Evolutionary conservation across 2,888 invertebrate genomes (phyloP).

Genomic region (Dryomyza anilis): DNA sequence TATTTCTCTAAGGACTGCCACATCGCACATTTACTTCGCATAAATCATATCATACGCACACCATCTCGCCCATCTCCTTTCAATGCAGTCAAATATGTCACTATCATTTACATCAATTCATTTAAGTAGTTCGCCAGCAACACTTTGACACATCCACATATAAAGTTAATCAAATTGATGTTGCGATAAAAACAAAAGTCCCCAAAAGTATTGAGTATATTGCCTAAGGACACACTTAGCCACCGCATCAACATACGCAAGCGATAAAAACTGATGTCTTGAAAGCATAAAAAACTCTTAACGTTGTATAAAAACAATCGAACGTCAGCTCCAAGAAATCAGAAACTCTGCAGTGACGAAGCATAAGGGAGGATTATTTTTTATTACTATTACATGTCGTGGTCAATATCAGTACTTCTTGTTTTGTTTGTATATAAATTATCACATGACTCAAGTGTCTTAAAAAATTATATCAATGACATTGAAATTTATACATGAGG

Average conservation of each 20-base stretch:
- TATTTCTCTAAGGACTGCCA: conserved; percentile 45
- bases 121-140: conserved; percentile 55
- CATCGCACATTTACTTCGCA: conserved; percentile 45
- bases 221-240: not conserved
- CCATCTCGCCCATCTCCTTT: conserved; percentile 30
- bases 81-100: conserved; percentile 48
- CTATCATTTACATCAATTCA: conserved; percentile 57
- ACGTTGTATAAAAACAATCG: conserved; percentile 13
- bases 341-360: not conserved
- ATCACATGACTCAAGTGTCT: conserved; percentile 38
- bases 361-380: not conserved
- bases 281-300: conserved; percentile 17
- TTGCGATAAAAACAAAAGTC: conserved; percentile 25
- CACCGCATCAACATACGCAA: conserved; percentile 10
- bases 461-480: conserved; percentile 35
- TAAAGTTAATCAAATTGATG: conserved; percentile 50
- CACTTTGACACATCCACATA: conserved; percentile 34
- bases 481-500: no score
- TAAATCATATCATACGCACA: conserved; percentile 41
- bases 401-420: conserved; percentile 24
- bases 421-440: conserved; percentile 28
- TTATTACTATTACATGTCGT: not conserved
- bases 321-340: conserved; percentile 12
- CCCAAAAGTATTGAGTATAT: conserved; percentile 24
- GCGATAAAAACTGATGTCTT: conserved; percentile 22